phyloP scores from a whole-genome alignment of 2,113 vertebrate species.

The Dipodomys spectabilis region DNA sequence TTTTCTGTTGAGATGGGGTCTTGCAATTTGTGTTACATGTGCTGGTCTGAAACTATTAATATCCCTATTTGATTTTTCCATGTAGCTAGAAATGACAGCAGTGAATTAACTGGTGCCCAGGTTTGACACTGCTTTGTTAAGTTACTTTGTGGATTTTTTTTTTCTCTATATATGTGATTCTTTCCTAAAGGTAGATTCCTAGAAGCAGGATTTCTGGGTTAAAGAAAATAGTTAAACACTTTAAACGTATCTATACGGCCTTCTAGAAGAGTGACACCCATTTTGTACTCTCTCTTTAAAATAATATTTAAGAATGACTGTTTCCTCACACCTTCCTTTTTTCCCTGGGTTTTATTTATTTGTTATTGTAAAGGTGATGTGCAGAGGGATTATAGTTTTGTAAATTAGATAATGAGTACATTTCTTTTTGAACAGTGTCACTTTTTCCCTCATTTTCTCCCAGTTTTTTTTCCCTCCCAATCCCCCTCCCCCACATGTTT shows the following conservation, averaged over 20 bases:
- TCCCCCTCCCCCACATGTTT: too few species aligned
- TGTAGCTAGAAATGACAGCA: too few species aligned
- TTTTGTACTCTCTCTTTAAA: slow-evolving; percentile 1
- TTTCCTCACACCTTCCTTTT: neutral
- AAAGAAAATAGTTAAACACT: neutral
- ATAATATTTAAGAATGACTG: neutral
- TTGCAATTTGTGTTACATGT: too few species aligned
- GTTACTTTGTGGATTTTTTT: slow-evolving; percentile 24
- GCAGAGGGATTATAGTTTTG: too few species aligned
- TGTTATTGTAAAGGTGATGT: neutral
- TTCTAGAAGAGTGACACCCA: slow-evolving; percentile 6
- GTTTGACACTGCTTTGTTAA: neutral
- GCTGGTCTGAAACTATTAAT: too few species aligned
- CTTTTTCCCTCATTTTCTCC: neutral
- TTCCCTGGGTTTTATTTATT: neutral
- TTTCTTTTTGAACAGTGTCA: too few species aligned
- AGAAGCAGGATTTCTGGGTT: slow-evolving; percentile 19
- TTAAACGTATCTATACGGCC: neutral
- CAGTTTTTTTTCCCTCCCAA: neutral
- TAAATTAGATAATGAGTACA: too few species aligned
- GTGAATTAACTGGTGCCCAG: too few species aligned
- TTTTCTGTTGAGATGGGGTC: too few species aligned
- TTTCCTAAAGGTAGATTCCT: slow-evolving; percentile 14
- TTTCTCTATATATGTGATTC: neutral
- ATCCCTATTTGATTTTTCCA: too few species aligned